Evolutionary conservation across 2,888 invertebrate genomes (phyloP).

Genomic region (Drosophila monieri): DNA sequence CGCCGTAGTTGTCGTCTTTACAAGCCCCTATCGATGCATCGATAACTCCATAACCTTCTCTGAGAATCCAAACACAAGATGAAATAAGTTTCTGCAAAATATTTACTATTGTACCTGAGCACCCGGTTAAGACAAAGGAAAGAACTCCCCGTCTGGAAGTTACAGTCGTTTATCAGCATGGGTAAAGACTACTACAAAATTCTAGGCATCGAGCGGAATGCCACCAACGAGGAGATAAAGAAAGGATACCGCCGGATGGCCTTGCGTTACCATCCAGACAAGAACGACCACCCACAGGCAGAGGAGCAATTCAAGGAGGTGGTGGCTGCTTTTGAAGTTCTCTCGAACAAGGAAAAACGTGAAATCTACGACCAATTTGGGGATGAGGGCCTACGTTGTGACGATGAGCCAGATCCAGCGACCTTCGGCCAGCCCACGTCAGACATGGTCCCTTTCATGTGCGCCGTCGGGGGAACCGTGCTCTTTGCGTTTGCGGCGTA

Average conservation of each 20-base stretch:
- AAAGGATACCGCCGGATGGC: conserved; percentile 37
- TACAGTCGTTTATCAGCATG: conserved; percentile 24
- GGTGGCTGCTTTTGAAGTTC: conserved; percentile 59
- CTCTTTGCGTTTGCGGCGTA: conserved; percentile 64
- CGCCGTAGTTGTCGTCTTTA: no score
- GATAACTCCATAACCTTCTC: no score
- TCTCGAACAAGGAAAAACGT: conserved; percentile 61
- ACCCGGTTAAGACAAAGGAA: background rate
- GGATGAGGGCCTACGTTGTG: conserved; percentile 54
- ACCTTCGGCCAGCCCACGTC: conserved; percentile 44
- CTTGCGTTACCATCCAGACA: conserved; percentile 40
- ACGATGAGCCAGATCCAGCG: conserved; percentile 2
- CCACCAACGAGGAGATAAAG: conserved; percentile 21
- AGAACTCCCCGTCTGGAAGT: no score
- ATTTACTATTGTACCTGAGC: background rate
- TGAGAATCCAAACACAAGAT: no score
- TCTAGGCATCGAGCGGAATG: conserved; percentile 33
- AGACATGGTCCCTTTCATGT: conserved; percentile 65
- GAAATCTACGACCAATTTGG: conserved; percentile 54
- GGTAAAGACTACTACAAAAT: conserved; percentile 39
- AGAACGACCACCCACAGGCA: conserved; percentile 65
- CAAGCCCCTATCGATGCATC: no score
- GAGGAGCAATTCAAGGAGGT: conserved; percentile 53
- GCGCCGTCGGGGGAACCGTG: conserved; percentile 62
- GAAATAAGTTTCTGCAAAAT: background rate